Base-by-base conservation (phyloP, 2,888 invertebrate genomes). In the Arctia plantaginis region DNA sequence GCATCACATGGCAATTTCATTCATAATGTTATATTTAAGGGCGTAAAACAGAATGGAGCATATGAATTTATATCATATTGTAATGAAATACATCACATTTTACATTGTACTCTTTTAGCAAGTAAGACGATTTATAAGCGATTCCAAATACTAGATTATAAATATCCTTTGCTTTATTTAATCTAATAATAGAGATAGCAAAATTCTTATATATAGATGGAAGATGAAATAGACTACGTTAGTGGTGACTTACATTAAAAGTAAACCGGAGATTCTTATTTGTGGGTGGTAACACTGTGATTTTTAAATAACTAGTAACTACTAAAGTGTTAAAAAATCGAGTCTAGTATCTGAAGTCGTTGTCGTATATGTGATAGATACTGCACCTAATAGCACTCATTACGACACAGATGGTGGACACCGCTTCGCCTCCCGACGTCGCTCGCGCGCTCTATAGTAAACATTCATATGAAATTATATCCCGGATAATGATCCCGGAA, bases 381-480 rank as follows among this genome's bases (percentile, higher is more conserved):
- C 59, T 62, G 71, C 71, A 73, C 41, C 65, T 76, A 76, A 76
- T 73, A 68, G 51, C 70, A 66, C 20, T 68, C 79, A 76, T 81
- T 81, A 74, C 78, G 81, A 76, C 80, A 75, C 86, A 88, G 86
- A 84, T 84, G 85, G 80, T 75, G 83, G 66, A 47, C 67, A 44
- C 15, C 73, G 77, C 78, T 78, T 84, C 73, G 59, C 85, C 73
- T 71, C 69, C 66, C 80, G 78, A 74, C 71, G 67, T 75, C 80
- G 80, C 73, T 76, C 74, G 73, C 83, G 74, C 70, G 47, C 77
- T 65, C 66, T 23, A 66, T 74, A 78, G 78, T 81, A 79, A 80
- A 81, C 77, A 72, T 74, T 77, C 66, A 75, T 66, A 69, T 78
- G 69, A 74, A 69, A 78, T 74, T 72, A 71, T 73, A 72, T 30